phyloP scores from a whole-genome alignment of 2,113 vertebrate species.

The Prietella phreatophila region DNA sequence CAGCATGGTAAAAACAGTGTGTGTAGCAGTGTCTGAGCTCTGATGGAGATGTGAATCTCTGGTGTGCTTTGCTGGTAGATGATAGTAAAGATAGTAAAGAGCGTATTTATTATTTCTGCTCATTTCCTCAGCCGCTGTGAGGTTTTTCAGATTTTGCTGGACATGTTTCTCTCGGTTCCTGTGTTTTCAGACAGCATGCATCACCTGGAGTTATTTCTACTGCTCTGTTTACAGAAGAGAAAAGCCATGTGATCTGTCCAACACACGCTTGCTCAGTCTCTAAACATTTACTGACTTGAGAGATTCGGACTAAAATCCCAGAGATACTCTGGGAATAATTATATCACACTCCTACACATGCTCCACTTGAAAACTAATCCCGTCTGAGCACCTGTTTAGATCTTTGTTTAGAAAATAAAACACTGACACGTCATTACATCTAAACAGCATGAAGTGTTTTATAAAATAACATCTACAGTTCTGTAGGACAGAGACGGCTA shows the following conservation, averaged over 20 bases:
- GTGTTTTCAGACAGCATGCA: neutral
- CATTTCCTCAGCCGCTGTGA: too few species aligned
- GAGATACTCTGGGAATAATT: neutral
- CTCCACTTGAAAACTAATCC: neutral
- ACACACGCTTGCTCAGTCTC: neutral
- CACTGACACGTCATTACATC: too few species aligned
- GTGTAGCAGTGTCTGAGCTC: neutral
- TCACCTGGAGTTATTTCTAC: neutral
- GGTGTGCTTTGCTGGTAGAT: neutral
- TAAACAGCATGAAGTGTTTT: too few species aligned
- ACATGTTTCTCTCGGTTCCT: neutral
- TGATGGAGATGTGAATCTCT: neutral
- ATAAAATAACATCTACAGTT: too few species aligned
- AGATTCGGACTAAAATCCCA: neutral
- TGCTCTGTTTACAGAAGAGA: neutral
- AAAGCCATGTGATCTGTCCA: neutral
- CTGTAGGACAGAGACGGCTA: neutral
- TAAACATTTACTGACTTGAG: neutral
- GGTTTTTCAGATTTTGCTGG: too few species aligned
- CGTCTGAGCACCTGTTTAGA: neutral
- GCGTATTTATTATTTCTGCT: too few species aligned
- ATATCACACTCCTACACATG: neutral
- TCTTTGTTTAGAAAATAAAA: neutral
- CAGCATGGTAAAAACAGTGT: too few species aligned
- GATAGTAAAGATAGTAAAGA: too few species aligned